Evolutionary conservation across 2,797 vertebrate species (phyloP).

Genomic region (Sebastes diaconus): DNA sequence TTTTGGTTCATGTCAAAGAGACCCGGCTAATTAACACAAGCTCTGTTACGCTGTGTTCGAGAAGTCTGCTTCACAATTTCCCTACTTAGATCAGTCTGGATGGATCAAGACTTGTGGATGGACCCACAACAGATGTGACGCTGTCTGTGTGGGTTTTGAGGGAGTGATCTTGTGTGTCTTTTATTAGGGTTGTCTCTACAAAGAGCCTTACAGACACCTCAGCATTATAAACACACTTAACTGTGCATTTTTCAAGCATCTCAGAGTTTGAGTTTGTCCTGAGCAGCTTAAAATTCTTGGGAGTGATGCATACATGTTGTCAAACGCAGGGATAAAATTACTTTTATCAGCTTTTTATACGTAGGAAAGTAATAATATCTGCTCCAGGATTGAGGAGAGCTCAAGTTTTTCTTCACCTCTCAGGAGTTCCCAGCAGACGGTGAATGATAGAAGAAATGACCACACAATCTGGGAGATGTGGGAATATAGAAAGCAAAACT

Average conservation of each 20-base stretch:
- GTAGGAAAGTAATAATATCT: not conserved
- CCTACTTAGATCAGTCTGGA: conserved; percentile 5
- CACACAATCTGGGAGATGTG: too few species aligned
- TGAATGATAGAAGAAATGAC: not conserved
- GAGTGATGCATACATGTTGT: not conserved
- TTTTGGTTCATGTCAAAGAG: conserved; percentile 49
- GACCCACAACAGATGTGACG: conserved; percentile 16
- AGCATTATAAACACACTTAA: not conserved
- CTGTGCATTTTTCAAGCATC: not conserved
- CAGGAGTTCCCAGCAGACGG: not conserved
- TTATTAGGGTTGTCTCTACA: not conserved
- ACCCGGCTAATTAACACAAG: conserved; percentile 47
- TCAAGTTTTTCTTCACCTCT: not conserved
- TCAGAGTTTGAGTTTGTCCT: not conserved
- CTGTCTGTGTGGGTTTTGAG: not conserved
- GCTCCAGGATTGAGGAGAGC: not conserved
- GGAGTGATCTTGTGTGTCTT: not conserved
- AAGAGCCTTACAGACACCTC: not conserved
- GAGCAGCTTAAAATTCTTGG: not conserved
- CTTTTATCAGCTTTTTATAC: not conserved
- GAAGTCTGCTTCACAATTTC: conserved; percentile 24
- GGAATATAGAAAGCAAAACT: too few species aligned
- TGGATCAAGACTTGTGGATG: not conserved
- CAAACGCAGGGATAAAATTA: not conserved
- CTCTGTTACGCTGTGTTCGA: not conserved